Percentiles rank a stretch among this genome's conserved stretches.
Evolutionary conservation across 2,113 vertebrate genomes (phyloP).

Genomic region (Vicugna pacos): DNA sequence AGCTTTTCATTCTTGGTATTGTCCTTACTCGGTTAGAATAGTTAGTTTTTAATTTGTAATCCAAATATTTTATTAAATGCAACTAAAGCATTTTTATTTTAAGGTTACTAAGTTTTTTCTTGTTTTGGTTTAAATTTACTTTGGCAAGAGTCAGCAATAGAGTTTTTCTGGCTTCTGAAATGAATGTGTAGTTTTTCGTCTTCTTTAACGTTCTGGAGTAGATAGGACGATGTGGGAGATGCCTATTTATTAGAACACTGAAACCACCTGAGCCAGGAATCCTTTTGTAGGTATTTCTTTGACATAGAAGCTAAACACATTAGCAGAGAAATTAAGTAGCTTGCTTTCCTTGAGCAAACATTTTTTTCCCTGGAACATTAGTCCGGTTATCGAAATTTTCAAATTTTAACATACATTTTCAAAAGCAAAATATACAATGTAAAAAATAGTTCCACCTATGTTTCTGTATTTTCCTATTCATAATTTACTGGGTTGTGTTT

Average conservation of each 20-base stretch:
- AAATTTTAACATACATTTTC: not conserved
- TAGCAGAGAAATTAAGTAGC: not conserved
- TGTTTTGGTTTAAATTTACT: not conserved
- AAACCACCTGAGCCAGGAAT: not conserved
- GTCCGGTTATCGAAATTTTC: not conserved
- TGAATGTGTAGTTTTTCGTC: conserved; percentile 3
- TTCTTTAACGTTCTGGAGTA: conserved; percentile 7
- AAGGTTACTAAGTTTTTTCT: not conserved
- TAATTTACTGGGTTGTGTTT: not conserved
- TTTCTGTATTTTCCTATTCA: not conserved
- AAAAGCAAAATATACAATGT: not conserved
- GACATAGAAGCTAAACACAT: not conserved
- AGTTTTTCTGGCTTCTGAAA: conserved; percentile 29
- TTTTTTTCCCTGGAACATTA: not conserved
- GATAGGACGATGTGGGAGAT: not conserved
- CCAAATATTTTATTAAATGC: not conserved
- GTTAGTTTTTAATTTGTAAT: not conserved
- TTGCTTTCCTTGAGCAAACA: not conserved
- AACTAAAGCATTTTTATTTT: not conserved
- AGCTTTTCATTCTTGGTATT: not conserved
- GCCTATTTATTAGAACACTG: not conserved
- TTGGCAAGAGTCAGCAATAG: not conserved
- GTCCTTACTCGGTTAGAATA: not conserved
- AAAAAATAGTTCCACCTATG: not conserved
- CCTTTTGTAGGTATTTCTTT: not conserved